Conservation (phyloP, 2,113 vertebrate species). For the Sylvia atricapilla region DNA sequence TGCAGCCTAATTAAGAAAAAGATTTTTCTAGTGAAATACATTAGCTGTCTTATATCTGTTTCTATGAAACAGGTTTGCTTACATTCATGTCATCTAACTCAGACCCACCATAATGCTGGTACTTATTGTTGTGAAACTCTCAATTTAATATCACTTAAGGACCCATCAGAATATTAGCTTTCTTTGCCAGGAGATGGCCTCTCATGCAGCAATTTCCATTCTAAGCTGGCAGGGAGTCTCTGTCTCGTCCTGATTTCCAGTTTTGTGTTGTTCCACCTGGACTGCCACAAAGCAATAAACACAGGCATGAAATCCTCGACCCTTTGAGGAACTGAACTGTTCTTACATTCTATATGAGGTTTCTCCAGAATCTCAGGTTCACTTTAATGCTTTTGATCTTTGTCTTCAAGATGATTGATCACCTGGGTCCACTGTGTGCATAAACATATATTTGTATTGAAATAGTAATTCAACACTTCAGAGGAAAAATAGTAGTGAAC, state of each 20-base stretch:
- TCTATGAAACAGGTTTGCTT: constrained; percentile 8
- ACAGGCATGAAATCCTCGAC: background rate
- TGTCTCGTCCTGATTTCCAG: background rate
- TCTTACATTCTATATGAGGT: background rate
- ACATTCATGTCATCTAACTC: background rate
- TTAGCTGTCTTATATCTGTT: background rate
- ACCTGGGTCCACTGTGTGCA: background rate
- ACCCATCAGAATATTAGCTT: background rate
- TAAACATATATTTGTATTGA: background rate
- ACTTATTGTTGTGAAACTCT: background rate
- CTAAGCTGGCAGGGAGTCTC: background rate
- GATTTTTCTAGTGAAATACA: background rate
- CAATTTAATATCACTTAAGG: background rate
- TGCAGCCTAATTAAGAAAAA: constrained; percentile 24
- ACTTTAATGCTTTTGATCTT: background rate
- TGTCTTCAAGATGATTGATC: background rate
- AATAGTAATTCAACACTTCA: background rate
- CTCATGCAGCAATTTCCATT: background rate
- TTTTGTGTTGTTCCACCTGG: background rate
- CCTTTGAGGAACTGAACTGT: background rate
- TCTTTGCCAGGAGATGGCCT: background rate
- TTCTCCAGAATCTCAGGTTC: background rate
- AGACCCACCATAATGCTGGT: background rate
- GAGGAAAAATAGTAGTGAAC: background rate
- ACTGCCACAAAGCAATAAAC: background rate